Conservation (phyloP, 2,113 vertebrate genomes). For the Chamaea fasciata region DNA sequence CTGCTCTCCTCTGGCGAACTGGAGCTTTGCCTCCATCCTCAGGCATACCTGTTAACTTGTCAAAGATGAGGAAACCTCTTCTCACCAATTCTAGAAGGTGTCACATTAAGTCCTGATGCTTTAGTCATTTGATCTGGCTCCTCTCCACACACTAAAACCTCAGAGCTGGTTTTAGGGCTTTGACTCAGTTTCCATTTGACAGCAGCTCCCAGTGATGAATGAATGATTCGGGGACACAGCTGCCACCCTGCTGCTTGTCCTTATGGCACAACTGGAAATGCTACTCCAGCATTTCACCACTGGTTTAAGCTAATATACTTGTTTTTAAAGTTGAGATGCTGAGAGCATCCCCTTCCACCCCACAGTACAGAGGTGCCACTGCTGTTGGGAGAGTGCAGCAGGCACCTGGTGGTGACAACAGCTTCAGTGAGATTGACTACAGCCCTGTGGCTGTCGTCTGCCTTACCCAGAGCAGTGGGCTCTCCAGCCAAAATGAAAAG, state of each 20-base stretch:
- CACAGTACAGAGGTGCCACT: neutral
- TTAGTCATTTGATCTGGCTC: neutral
- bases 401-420: neutral
- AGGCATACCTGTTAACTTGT: neutral
- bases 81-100: neutral
- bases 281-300: neutral
- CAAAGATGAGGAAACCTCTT: neutral
- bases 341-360: neutral
- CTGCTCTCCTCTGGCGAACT: neutral
- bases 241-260: neutral
- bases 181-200: conserved; percentile 26
- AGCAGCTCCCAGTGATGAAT: neutral
- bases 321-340: neutral
- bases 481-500: neutral
- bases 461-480: neutral
- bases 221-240: rapidly evolving
- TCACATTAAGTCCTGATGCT: neutral
- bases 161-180: neutral
- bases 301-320: neutral
- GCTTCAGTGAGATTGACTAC: neutral
- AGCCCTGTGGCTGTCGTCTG: neutral
- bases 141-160: neutral
- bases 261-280: neutral
- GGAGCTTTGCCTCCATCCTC: neutral
- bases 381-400: neutral